phyloP scores from a whole-genome alignment of 2,888 invertebrate species.

The Tetrapedia diversipes region DNA sequence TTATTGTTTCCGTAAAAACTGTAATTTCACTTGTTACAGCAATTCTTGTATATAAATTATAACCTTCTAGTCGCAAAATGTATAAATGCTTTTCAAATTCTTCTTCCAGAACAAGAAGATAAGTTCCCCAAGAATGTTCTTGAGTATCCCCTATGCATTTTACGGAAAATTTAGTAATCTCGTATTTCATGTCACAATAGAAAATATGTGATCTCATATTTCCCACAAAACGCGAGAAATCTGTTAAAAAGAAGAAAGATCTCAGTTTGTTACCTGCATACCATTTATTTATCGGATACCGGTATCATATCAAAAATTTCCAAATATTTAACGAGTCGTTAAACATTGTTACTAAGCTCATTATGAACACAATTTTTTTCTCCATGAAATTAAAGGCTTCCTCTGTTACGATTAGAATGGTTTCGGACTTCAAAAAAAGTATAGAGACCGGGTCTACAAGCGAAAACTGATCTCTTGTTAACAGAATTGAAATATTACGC shows the following conservation, averaged over 20 bases:
- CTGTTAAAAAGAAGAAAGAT: background rate
- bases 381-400: background rate
- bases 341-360: no score
- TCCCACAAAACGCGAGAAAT: background rate
- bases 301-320: no score
- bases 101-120: background rate
- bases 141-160: background rate
- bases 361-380: background rate
- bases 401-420: background rate
- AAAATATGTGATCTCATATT: background rate
- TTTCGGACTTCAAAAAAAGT: background rate
- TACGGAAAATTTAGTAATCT: background rate
- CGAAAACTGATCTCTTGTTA: background rate
- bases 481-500: background rate
- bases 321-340: no score
- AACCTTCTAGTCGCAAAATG: background rate
- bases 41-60: no score
- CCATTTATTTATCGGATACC: no score
- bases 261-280: no score
- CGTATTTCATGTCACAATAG: background rate
- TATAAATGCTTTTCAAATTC: slow-evolving; percentile 1
- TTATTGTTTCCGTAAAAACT: no score
- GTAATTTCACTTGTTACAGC: no score
- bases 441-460: background rate
- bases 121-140: background rate